Evolutionary conservation across 2,113 vertebrate species (phyloP).

Genomic region (Psittacara wagleri): DNA sequence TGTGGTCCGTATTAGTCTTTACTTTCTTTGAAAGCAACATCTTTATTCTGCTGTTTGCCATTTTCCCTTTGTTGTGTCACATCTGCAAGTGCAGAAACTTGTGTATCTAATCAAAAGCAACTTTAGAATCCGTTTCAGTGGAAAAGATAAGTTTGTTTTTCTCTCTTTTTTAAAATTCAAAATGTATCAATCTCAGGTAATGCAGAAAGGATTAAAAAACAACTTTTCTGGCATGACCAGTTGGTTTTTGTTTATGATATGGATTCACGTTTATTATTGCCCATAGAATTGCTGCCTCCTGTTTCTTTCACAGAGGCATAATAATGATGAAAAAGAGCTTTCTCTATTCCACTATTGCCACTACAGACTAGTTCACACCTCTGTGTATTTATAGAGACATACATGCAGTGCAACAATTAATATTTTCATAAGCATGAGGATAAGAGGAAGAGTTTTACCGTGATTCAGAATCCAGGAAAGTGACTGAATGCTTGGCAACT

Average conservation of each 20-base stretch:
- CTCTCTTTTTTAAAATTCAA: neutral
- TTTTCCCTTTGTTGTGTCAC: conserved; percentile 24
- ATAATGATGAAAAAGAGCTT: neutral
- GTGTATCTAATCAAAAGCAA: neutral
- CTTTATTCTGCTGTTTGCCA: neutral
- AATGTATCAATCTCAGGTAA: neutral
- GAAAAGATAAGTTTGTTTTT: neutral
- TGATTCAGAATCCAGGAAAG: neutral
- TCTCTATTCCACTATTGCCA: neutral
- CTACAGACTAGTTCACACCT: neutral
- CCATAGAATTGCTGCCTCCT: neutral
- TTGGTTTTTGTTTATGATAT: neutral
- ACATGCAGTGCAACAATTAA: neutral
- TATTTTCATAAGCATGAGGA: neutral
- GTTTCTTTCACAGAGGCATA: neutral
- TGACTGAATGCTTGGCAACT: neutral
- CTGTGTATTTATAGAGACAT: neutral
- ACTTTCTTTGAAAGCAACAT: neutral
- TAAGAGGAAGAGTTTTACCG: neutral
- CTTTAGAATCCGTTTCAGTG: neutral
- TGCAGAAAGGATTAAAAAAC: neutral
- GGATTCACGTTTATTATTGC: neutral
- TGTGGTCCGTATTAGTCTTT: neutral
- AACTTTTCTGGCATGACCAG: neutral
- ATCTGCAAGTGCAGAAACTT: neutral